Percentiles rank a stretch among this genome's conserved stretches.
These are phyloP conservation scores for Scolanthus callimorphus DNA, from an alignment of 92 coral and sea anemone species.

Conservation along the genomic window DNA sequence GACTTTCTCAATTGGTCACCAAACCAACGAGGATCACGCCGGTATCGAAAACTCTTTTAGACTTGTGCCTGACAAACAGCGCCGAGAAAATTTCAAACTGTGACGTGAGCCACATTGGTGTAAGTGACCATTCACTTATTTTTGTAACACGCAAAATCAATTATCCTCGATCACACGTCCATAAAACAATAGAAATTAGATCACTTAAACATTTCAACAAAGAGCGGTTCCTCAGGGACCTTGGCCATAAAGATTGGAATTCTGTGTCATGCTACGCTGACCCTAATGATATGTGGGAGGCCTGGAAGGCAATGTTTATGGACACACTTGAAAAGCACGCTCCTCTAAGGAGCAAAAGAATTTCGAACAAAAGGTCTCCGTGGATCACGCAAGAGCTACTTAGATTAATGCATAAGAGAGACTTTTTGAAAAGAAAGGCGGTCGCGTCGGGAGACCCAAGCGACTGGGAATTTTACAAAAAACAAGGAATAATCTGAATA, in stretches of 20 bases:
- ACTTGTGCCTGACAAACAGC: no score
- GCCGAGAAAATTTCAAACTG: no score
- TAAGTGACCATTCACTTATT: constrained; percentile 45
- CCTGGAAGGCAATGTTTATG: constrained; percentile 34
- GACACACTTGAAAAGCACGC: constrained; percentile 33
- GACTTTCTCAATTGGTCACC: no score
- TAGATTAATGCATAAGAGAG: constrained; percentile 26
- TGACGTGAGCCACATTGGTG: constrained; percentile 41
- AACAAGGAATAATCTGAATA: constrained; percentile 17
- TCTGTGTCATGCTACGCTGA: no score
- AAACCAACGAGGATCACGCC: no score
- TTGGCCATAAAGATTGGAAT: not conserved
- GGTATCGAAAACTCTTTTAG: no score
- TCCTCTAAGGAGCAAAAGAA: constrained; percentile 32
- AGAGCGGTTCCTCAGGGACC: not conserved
- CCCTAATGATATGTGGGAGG: no score
- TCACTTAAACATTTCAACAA: not conserved
- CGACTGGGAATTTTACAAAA: constrained; percentile 16
- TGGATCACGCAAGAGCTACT: constrained; percentile 30
- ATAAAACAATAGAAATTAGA: not conserved
- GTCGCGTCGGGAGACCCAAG: constrained; percentile 15
- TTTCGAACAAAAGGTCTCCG: constrained; percentile 12
- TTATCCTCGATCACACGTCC: no score
- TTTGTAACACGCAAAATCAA: no score
- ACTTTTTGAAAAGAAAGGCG: constrained; percentile 13